A percentile compares a stretch with the other conserved stretches of the same genome.
phyloP scores from a whole-genome alignment of 2,113 vertebrate species.

The Accipiter virgatus region DNA sequence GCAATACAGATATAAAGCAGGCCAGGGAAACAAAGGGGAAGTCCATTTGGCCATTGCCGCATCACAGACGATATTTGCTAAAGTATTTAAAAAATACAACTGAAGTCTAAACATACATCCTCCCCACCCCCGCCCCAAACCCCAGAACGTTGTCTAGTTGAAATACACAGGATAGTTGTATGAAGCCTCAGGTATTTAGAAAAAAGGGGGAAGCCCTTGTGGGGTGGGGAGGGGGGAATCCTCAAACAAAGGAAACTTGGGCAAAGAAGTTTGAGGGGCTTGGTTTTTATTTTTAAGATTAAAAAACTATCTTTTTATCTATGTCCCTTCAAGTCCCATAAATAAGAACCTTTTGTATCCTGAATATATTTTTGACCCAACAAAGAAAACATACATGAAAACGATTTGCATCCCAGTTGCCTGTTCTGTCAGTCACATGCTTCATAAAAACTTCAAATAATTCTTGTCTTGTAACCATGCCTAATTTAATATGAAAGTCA shows the following conservation, averaged over 20 bases:
- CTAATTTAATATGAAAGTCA: slow-evolving; percentile 54
- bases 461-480: slow-evolving; percentile 14
- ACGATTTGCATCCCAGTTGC: not conserved
- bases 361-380: not conserved
- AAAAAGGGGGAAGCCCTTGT: not conserved
- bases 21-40: not conserved
- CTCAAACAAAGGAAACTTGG: not conserved
- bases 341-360: not conserved
- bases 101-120: not conserved
- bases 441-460: slow-evolving; percentile 38
- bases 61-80: not conserved
- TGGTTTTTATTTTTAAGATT: not conserved
- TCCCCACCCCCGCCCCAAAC: too few species aligned
- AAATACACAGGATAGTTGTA: not conserved
- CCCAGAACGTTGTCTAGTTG: too few species aligned
- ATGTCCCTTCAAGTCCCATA: not conserved
- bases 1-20: not conserved
- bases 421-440: not conserved
- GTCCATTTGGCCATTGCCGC: not conserved
- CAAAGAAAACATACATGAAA: not conserved
- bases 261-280: rapidly evolving
- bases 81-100: not conserved
- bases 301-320: not conserved
- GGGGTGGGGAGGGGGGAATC: rapidly evolving
- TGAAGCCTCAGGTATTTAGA: not conserved